Evolutionary conservation across 2,797 vertebrate species (phyloP).

Genomic region (Gymnothorax reevesii): DNA sequence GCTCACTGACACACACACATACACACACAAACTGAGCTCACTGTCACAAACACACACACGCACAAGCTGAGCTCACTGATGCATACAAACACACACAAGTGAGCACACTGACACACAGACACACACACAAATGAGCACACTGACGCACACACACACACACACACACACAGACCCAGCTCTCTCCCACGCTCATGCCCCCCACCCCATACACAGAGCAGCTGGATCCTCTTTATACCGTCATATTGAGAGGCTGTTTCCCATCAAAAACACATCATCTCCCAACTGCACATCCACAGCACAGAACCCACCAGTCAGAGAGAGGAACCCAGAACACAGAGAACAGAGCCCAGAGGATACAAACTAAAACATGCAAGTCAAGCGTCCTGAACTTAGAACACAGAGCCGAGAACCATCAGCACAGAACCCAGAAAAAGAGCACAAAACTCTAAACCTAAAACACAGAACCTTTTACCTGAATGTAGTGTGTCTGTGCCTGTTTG

Average conservation of each 20-base stretch:
- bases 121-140: not conserved
- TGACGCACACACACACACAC: slow-evolving; percentile 39
- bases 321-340: no score
- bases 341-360: no score
- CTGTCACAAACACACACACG: slow-evolving; percentile 38
- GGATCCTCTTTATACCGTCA: not conserved
- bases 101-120: not conserved
- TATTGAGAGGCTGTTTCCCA: slow-evolving; percentile 34
- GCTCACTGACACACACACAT: not conserved
- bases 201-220: slow-evolving; percentile 18
- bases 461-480: not conserved
- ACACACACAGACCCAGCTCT: slow-evolving; percentile 44
- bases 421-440: no score
- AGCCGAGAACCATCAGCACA: slow-evolving; percentile 20
- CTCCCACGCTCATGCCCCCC: slow-evolving; percentile 15
- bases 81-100: not conserved
- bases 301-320: slow-evolving; percentile 14
- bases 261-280: slow-evolving; percentile 58
- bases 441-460: no score
- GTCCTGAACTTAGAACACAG: not conserved
- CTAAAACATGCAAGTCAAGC: no score
- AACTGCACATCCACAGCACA: slow-evolving; percentile 30
- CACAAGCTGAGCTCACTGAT: no score
- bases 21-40: not conserved
- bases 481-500: no score